Conservation (phyloP, 2,113 vertebrate genomes). For the human (Homo sapiens) region GRCh38 chr7:42068501-42069000, state of each 20-base stretch:
- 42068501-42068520: neutral
- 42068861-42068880: neutral
- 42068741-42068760: constrained; percentile 43
- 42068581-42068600: neutral
- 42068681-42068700: constrained; percentile 44
- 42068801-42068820: neutral
- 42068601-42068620: neutral
- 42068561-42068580: neutral
- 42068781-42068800: neutral
- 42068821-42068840: neutral
- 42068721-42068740: constrained; percentile 16
- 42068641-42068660: constrained; percentile 30
- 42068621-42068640: neutral
- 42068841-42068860: neutral
- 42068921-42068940: constrained; percentile 66
- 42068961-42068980: constrained; percentile 81
- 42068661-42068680: neutral
- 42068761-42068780: constrained; percentile 17
- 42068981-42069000: constrained; percentile 82
- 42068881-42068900: constrained; percentile 11
- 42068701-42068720: constrained; percentile 51
- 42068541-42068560: constrained; percentile 43
- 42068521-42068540: neutral
- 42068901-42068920: constrained; percentile 28
- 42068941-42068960: constrained; percentile 79